Percentiles rank a stretch among this genome's conserved stretches.
Evolutionary conservation across 2,888 invertebrate species (phyloP).

Genomic region (Euzophera pinguis): DNA sequence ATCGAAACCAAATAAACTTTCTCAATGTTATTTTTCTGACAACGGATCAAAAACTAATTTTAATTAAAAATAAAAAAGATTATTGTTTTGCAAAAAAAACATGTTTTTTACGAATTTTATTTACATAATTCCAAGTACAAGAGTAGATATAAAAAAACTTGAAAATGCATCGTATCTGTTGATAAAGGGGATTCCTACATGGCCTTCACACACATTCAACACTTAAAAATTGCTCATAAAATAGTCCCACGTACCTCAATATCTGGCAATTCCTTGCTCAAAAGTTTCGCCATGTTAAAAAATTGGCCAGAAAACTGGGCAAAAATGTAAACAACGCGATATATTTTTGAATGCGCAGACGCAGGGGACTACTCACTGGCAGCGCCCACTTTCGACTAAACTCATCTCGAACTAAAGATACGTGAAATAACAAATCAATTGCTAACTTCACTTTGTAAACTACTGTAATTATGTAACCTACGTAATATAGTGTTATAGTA

Average conservation of each 20-base stretch:
- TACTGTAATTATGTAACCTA: neutral
- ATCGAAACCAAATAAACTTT: no score
- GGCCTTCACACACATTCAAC: neutral
- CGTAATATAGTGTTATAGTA: neutral
- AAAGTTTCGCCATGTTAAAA: slow-evolving; percentile 65
- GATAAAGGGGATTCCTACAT: neutral
- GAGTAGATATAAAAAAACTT: no score
- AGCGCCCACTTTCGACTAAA: slow-evolving; percentile 65
- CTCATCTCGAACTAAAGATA: neutral
- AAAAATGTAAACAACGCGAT: slow-evolving; percentile 9
- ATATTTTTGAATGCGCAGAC: slow-evolving; percentile 24
- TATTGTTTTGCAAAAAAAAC: no score
- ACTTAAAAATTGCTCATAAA: neutral
- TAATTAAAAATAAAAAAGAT: no score
- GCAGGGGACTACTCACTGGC: slow-evolving; percentile 76
- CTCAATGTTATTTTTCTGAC: no score
- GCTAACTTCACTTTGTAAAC: neutral
- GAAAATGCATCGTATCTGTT: no score
- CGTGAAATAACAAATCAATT: neutral
- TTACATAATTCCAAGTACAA: neutral
- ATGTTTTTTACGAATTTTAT: no score
- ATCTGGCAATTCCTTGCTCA: slow-evolving; percentile 88
- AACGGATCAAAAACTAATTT: no score
- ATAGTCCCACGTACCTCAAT: slow-evolving; percentile 85
- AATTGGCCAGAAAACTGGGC: slow-evolving; percentile 20